phyloP scores from a whole-genome alignment of 2,113 vertebrate genomes.

The Grus americana region DNA sequence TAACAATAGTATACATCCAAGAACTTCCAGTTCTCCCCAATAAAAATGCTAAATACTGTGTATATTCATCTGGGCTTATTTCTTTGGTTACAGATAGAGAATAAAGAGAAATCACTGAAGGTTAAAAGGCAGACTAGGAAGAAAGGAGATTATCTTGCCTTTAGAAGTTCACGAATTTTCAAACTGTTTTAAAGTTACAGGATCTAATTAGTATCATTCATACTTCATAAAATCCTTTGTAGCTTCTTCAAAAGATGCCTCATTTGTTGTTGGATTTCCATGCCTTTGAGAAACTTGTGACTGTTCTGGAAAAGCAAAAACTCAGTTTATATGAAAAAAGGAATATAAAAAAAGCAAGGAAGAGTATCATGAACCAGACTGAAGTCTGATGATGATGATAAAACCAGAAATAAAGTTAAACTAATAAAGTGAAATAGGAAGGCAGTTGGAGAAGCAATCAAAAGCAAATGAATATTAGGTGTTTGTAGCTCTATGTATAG shows the following conservation, averaged over 20 bases:
- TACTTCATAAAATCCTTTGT: slow-evolving; percentile 50
- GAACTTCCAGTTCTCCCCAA: not conserved
- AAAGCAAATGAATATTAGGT: slow-evolving; percentile 3
- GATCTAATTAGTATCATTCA: slow-evolving; percentile 57
- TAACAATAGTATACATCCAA: not conserved
- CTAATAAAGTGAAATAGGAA: slow-evolving; percentile 26
- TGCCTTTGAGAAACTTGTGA: slow-evolving; percentile 33
- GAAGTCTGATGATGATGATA: slow-evolving; percentile 9
- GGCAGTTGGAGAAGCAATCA: slow-evolving; percentile 1
- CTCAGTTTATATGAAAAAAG: slow-evolving; percentile 1
- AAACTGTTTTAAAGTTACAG: slow-evolving; percentile 36
- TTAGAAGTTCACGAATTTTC: not conserved
- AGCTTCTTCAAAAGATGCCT: slow-evolving; percentile 38
- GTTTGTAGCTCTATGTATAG: not conserved
- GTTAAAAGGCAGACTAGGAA: slow-evolving; percentile 41
- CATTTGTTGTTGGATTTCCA: slow-evolving; percentile 14
- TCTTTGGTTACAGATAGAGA: slow-evolving; percentile 11
- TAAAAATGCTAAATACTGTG: slow-evolving; percentile 39
- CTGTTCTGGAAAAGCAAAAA: not conserved
- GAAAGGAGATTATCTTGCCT: slow-evolving; percentile 27
- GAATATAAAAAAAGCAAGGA: slow-evolving; percentile 7
- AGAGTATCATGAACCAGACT: not conserved
- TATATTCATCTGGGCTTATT: slow-evolving; percentile 13
- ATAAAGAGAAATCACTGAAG: slow-evolving; percentile 40
- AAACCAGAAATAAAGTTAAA: slow-evolving; percentile 36